These are phyloP conservation scores for Enteromius treurensis DNA, from an alignment of 2,797 vertebrate species.

Conservation along the genomic window DNA sequence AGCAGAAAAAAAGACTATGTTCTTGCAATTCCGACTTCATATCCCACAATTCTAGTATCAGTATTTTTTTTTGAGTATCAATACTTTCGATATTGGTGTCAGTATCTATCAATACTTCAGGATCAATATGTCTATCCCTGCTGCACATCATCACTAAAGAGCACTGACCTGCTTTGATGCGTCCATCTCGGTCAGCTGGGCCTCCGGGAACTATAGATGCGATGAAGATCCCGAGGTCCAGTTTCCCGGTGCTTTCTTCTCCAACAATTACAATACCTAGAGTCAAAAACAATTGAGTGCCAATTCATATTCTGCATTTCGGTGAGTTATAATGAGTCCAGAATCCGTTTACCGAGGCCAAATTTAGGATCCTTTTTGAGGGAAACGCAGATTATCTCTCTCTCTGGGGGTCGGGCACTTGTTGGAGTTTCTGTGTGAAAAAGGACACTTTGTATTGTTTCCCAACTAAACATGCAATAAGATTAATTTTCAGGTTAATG, in stretches of 20 bases:
- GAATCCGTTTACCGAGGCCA: constrained; percentile 82
- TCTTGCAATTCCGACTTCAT: too few relatives aligned
- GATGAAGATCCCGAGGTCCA: constrained; percentile 87
- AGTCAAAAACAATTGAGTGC: neutral
- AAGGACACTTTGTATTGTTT: neutral
- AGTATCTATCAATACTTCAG: too few relatives aligned
- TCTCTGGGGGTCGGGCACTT: constrained; percentile 66
- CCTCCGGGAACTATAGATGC: constrained; percentile 87
- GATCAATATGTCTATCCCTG: too few relatives aligned
- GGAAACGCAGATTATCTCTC: constrained; percentile 83
- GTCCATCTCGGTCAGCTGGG: constrained; percentile 86
- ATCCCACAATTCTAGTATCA: too few relatives aligned
- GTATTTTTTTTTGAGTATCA: too few relatives aligned
- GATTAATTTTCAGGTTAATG: neutral
- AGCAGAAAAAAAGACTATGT: too few relatives aligned
- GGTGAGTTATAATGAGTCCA: neutral
- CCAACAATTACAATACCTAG: constrained; percentile 89
- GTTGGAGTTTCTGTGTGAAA: constrained; percentile 65
- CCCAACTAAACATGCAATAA: neutral
- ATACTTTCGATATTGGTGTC: too few relatives aligned
- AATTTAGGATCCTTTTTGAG: constrained; percentile 83
- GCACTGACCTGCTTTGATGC: constrained; percentile 82
- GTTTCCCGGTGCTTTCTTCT: constrained; percentile 81
- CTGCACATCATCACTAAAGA: too few relatives aligned
- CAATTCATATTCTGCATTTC: neutral